These are phyloP conservation scores for Tylochromis polylepis DNA, from an alignment of 2,113 vertebrate genomes.

Conservation along the genomic window DNA sequence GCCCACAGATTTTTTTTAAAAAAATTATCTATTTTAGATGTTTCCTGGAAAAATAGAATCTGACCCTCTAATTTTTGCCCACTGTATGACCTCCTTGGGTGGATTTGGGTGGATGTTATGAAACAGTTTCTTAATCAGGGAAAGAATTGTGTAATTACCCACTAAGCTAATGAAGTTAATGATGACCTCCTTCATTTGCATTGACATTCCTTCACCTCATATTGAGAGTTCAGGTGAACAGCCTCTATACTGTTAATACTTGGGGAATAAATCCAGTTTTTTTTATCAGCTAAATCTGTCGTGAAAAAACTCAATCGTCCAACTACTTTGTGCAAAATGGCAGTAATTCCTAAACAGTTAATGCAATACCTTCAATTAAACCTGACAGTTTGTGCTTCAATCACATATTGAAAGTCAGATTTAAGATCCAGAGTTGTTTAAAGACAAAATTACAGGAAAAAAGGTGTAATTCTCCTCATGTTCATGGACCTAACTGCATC, in stretches of 20 bases:
- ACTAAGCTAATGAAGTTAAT: too few species aligned
- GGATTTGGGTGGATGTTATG: too few species aligned
- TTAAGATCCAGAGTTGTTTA: background rate
- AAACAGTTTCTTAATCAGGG: too few species aligned
- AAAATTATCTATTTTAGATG: too few species aligned
- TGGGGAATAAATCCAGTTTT: fast-evolving
- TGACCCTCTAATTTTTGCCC: too few species aligned
- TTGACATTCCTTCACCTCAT: background rate
- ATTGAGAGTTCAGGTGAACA: background rate
- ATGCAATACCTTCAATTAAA: background rate
- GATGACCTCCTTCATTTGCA: background rate
- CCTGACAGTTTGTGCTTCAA: background rate
- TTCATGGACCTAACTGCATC: background rate
- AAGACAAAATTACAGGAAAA: background rate
- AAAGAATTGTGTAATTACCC: background rate
- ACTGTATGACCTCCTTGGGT: too few species aligned
- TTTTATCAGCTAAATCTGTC: background rate
- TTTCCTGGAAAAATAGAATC: too few species aligned
- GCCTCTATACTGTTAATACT: background rate
- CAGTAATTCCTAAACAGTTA: background rate
- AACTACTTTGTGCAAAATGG: background rate
- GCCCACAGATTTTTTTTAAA: too few species aligned
- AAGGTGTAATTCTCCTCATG: background rate
- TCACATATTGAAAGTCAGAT: background rate
- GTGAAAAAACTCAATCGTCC: background rate